Conservation (phyloP, 2,888 invertebrate species). For the Cheilosia grossa region DNA sequence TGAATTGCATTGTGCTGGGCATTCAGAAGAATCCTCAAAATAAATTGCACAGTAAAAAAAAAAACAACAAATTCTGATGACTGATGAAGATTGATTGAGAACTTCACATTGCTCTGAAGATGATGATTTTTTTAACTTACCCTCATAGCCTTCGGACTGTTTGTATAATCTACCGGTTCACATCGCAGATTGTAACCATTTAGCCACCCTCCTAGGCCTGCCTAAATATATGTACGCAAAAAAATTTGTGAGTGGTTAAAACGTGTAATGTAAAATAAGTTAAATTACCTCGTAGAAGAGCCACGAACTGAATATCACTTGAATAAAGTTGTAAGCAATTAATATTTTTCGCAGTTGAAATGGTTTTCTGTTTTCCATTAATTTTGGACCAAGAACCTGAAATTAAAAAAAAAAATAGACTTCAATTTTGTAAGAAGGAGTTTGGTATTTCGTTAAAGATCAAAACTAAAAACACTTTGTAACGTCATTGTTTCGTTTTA, state of each 20-base stretch:
- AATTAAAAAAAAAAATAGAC: slow-evolving; percentile 65
- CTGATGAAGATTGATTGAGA: neutral
- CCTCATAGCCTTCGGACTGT: slow-evolving; percentile 87
- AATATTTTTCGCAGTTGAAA: slow-evolving; percentile 89
- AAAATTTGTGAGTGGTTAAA: neutral
- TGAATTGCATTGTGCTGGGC: neutral
- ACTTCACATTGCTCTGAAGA: neutral
- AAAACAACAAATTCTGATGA: neutral
- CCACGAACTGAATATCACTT: slow-evolving; percentile 86
- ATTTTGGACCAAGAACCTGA: slow-evolving; percentile 89
- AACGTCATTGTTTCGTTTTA: no score
- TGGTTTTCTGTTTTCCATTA: slow-evolving; percentile 94
- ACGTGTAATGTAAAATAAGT: neutral
- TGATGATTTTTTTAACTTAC: slow-evolving; percentile 84
- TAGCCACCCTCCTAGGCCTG: slow-evolving; percentile 87
- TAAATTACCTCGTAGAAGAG: slow-evolving; percentile 84
- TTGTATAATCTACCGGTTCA: slow-evolving; percentile 92
- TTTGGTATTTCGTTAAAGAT: neutral
- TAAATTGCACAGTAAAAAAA: neutral
- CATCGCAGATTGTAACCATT: slow-evolving; percentile 89
- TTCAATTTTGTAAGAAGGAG: neutral
- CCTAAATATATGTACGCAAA: slow-evolving; percentile 80
- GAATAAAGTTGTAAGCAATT: slow-evolving; percentile 92
- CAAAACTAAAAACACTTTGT: no score
- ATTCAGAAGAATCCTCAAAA: neutral